These are phyloP conservation scores for Balaeniceps rex DNA, from an alignment of 2,113 vertebrate genomes.

Conservation along the genomic window DNA sequence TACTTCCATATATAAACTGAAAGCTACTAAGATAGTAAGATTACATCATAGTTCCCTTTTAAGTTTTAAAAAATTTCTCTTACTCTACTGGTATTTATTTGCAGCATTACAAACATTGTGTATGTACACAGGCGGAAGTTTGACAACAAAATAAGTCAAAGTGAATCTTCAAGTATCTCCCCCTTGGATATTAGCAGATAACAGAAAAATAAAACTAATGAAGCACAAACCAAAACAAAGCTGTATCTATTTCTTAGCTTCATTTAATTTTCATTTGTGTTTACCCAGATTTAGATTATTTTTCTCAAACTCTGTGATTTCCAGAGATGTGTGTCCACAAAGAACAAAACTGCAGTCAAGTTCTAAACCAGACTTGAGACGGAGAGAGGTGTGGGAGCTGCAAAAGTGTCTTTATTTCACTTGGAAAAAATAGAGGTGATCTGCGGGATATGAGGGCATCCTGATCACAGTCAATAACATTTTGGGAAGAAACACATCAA, in stretches of 20 bases:
- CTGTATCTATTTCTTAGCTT: not conserved
- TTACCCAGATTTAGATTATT: not conserved
- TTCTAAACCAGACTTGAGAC: not conserved
- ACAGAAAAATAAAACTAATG: not conserved
- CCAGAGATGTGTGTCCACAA: not conserved
- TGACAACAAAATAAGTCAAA: not conserved
- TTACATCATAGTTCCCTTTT: not conserved
- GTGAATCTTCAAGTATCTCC: not conserved
- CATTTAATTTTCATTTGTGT: not conserved
- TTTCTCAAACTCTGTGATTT: not conserved
- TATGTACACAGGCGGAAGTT: not conserved
- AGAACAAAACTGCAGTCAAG: not conserved
- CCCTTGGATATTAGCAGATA: not conserved
- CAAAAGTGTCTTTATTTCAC: not conserved
- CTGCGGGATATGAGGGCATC: not conserved
- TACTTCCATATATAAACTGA: not conserved
- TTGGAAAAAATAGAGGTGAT: not conserved
- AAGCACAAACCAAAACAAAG: not conserved
- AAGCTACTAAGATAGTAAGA: not conserved
- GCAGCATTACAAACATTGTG: not conserved
- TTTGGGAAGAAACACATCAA: not conserved
- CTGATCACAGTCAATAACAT: not conserved
- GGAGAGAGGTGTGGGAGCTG: not conserved
- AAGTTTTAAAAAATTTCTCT: not conserved
- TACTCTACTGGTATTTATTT: not conserved